Conservation (phyloP, 2,797 vertebrate genomes). For the Neomorphus geoffroyi region DNA sequence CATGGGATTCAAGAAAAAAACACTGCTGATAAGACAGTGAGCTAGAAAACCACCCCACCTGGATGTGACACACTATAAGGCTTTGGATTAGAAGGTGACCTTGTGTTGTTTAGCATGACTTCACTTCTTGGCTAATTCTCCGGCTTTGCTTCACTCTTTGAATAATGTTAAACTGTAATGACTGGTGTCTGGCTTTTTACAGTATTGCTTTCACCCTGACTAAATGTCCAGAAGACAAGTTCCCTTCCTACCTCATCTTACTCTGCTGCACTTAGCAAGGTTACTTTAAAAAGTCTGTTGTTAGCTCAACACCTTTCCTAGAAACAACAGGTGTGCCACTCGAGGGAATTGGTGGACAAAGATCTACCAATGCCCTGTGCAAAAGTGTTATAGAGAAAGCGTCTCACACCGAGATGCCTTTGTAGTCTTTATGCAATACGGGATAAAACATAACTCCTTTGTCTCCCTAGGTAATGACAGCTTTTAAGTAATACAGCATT, state of each 20-base stretch:
- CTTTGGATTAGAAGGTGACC: not conserved
- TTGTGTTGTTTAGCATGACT: not conserved
- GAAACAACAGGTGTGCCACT: not conserved
- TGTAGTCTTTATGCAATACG: not conserved
- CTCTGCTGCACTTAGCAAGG: not conserved
- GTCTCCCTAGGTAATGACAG: not conserved
- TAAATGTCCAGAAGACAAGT: not conserved
- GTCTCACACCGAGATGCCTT: not conserved
- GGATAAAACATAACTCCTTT: not conserved
- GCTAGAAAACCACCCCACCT: not conserved
- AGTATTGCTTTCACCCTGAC: not conserved
- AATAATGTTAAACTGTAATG: not conserved
- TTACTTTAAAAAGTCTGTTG: not conserved
- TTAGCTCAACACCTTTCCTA: not conserved
- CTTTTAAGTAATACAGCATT: not conserved
- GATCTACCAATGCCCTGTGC: not conserved
- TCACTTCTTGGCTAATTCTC: conserved; percentile 23
- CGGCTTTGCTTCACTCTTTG: not conserved
- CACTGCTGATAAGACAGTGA: not conserved
- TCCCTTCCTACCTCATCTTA: not conserved
- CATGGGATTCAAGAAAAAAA: not conserved
- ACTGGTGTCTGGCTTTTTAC: not conserved
- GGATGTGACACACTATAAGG: not conserved
- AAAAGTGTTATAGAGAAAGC: not conserved
- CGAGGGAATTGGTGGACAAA: not conserved